phyloP scores from a whole-genome alignment of 2,888 invertebrate genomes.

The Lasioglossum leucozonium region DNA sequence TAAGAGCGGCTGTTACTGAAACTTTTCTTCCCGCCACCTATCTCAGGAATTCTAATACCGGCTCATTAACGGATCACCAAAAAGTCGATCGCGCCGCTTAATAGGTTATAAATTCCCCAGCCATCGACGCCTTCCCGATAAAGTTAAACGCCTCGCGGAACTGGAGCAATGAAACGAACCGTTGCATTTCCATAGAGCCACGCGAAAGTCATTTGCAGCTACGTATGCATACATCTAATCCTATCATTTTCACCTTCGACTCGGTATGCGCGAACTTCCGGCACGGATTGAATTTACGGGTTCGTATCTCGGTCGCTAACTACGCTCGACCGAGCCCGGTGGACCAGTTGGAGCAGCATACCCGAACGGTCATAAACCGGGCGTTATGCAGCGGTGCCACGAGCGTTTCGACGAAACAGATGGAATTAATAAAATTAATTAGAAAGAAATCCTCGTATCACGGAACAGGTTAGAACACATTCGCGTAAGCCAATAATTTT shows the following conservation, averaged over 20 bases:
- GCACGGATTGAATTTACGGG: constrained; percentile 4
- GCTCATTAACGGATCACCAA: not conserved
- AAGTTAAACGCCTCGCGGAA: not conserved
- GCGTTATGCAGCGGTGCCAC: constrained; percentile 5
- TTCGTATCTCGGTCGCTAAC: not conserved
- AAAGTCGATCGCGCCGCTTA: no score
- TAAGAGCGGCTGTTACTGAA: not conserved
- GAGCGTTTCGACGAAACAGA: not conserved
- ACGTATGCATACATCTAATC: not conserved
- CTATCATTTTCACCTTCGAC: not conserved
- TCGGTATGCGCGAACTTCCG: not conserved
- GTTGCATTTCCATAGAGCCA: not conserved
- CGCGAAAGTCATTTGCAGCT: not conserved
- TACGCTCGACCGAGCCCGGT: not conserved
- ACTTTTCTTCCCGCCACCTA: not conserved
- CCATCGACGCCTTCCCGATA: not conserved
- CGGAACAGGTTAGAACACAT: no score
- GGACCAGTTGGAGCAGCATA: not conserved
- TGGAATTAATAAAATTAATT: no score
- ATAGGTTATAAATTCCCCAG: not conserved
- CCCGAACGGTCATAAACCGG: constrained; percentile 53
- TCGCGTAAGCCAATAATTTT: no score
- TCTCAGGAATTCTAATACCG: not conserved
- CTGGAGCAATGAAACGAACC: not conserved
- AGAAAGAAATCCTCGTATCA: no score